phyloP scores from a whole-genome alignment of 2,113 vertebrate genomes.

The Gnathochromis pfefferi region DNA sequence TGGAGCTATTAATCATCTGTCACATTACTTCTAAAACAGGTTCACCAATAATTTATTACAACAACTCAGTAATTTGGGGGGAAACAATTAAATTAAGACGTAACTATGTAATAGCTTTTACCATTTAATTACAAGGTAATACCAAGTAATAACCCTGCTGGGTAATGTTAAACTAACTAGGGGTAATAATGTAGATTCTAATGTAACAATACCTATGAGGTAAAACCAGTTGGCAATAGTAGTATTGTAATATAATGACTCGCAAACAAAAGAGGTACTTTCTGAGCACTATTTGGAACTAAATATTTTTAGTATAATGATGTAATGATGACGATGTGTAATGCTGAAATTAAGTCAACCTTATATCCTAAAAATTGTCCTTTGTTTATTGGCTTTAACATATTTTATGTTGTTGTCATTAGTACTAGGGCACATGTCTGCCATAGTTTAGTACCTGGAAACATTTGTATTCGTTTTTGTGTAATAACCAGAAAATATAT shows the following conservation, averaged over 20 bases:
- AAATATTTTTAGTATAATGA: neutral
- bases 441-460: neutral
- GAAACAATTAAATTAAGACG: neutral
- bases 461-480: neutral
- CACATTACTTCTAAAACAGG: neutral
- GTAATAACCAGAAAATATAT: neutral
- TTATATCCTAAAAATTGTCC: neutral
- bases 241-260: neutral
- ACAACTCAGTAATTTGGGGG: neutral
- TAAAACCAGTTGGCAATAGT: neutral
- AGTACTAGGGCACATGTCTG: neutral
- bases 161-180: neutral
- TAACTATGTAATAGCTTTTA: neutral
- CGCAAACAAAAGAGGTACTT: neutral
- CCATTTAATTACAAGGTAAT: neutral
- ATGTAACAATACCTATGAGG: neutral
- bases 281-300: neutral
- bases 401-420: neutral
- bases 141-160: neutral
- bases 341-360: neutral
- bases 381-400: neutral
- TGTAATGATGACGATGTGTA: neutral
- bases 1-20: neutral
- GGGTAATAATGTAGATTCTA: neutral
- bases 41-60: neutral